These are phyloP conservation scores for Lasioglossum pauxillum DNA, from an alignment of 2,888 invertebrate species.

Conservation along the genomic window DNA sequence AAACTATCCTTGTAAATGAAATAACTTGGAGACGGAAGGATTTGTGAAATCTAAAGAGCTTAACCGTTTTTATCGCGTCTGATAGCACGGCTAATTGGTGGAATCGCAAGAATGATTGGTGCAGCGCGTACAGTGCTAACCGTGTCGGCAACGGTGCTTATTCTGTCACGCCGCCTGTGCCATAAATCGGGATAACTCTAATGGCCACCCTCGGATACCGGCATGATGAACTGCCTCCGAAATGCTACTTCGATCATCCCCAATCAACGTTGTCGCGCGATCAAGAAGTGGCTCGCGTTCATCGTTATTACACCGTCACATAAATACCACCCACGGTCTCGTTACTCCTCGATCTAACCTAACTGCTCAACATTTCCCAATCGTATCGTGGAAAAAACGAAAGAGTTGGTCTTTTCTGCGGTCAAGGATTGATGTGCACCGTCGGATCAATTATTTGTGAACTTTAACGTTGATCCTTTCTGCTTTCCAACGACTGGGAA, in stretches of 20 bases:
- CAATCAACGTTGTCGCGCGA: constrained; percentile 78
- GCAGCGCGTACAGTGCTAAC: background rate
- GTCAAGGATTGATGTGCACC: constrained; percentile 28
- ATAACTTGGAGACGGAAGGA: background rate
- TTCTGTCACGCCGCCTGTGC: constrained; percentile 10
- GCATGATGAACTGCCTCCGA: constrained; percentile 41
- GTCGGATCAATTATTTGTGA: constrained; percentile 12
- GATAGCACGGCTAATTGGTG: background rate
- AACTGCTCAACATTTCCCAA: constrained; percentile 32
- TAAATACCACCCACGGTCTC: constrained; percentile 74
- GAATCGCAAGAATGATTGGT: background rate
- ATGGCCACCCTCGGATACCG: constrained; percentile 17
- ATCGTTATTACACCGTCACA: constrained; percentile 72
- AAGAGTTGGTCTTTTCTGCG: constrained; percentile 37
- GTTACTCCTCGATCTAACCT: constrained; percentile 1
- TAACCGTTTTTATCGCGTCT: background rate
- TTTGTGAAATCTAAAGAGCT: background rate
- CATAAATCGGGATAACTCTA: constrained; percentile 26
- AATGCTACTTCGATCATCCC: constrained; percentile 67
- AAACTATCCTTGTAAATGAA: background rate
- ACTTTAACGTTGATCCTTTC: background rate
- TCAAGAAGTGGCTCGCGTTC: constrained; percentile 64
- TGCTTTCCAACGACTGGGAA: background rate
- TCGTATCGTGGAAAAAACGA: constrained; percentile 55
- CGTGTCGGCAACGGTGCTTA: constrained; percentile 5